A percentile compares a stretch with the other conserved stretches of the same genome.
Conservation (phyloP, 2,888 invertebrate species). For the Micoletzkya japonica region DNA sequence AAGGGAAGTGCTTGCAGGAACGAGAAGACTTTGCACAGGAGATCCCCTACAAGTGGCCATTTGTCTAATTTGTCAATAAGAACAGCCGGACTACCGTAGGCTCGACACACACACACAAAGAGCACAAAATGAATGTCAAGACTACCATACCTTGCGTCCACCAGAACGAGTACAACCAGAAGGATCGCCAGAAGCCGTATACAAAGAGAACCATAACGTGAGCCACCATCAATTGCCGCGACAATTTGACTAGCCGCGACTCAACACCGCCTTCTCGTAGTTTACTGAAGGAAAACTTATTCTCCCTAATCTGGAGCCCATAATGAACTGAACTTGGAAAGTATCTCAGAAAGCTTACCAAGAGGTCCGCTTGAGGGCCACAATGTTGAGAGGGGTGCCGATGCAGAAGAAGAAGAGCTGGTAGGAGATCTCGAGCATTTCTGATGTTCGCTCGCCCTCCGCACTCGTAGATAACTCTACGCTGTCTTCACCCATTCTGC, state of each 20-base stretch:
- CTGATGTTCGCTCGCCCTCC: too few relatives aligned
- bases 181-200: constrained; percentile 57
- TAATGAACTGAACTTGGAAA: not conserved
- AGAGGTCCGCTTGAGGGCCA: constrained; percentile 45
- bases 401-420: constrained; percentile 55
- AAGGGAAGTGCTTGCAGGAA: constrained; percentile 54
- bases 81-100: not conserved
- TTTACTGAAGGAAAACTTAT: constrained; percentile 34
- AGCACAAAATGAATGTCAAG: not conserved
- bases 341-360: constrained; percentile 35
- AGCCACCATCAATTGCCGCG: constrained; percentile 53
- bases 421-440: constrained; percentile 56
- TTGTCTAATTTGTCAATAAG: not conserved
- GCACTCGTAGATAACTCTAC: too few relatives aligned
- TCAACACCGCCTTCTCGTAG: constrained; percentile 50
- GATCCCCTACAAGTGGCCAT: constrained; percentile 37
- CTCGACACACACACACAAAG: not conserved
- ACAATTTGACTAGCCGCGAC: constrained; percentile 48
- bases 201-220: constrained; percentile 56
- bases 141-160: constrained; percentile 47
- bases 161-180: constrained; percentile 54
- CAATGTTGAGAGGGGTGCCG: constrained; percentile 53
- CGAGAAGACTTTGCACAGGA: constrained; percentile 52
- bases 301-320: too few relatives aligned
- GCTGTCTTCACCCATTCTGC: too few relatives aligned